Base-by-base conservation (phyloP, 2,797 vertebrate genomes). In the Pangasius sanitwongsei region DNA sequence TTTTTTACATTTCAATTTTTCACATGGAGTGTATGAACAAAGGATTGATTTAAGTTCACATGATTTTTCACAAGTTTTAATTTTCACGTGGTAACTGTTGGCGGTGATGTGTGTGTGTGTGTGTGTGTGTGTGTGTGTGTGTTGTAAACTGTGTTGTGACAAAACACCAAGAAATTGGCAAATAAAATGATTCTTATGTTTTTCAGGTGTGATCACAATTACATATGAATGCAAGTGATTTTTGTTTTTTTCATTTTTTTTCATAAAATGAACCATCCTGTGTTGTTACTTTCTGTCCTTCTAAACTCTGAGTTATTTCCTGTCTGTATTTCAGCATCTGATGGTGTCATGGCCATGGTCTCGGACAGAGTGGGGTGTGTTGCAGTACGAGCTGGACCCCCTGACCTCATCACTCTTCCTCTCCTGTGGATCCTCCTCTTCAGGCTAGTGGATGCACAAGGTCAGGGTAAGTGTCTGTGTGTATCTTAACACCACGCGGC, bases 391-490 rank as follows among this genome's bases (percentile, higher is more conserved):
- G 85, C 86, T 37, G 82, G 77, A 72, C 88, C 90, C 28, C 25
- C 87, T 4, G 89, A 91, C 53, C 88, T 78, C 31, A 63, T 89
- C 80, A 25, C 93, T 53, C 86, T 94, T 87, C 61, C 93, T 8
- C 86, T 95, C 72, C 44, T 95, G 84, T 94, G 91, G 83, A 85
- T 91, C 87, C 61, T 90, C 9, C 86, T 69, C 83, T 85, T 84
- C 11, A 59, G 72, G 65, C 87, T 92, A 0, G 89, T 91, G 23
- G 74, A 93, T 25, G 92, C 89, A 67, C 94, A 95, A 70, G 93
- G 93, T 89, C 95, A 96, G 94, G 95, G 96, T 96, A 95, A 89
- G 92, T 92, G 20, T n/a, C 1, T 48, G 1, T 12, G 28, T 41
- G 1, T 91, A 85, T 89, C 28, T 57, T 83, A 12, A 23, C 85